Conservation (phyloP, 2,113 vertebrate species). For the Spizaetus ornatus region DNA sequence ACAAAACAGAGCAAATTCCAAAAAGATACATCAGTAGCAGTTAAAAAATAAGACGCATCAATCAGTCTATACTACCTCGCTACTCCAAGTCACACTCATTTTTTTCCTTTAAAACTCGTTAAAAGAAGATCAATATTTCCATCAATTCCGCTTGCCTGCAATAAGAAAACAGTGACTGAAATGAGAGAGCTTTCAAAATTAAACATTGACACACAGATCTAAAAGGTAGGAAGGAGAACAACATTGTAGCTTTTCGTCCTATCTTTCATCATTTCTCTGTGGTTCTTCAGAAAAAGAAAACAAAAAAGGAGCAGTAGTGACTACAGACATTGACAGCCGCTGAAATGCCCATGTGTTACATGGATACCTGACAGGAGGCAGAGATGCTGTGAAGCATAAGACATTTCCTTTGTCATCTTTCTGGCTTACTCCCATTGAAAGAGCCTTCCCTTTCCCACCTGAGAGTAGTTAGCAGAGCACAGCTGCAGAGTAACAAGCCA, state of each 20-base stretch:
- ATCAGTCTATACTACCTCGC: neutral
- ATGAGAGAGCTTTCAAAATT: neutral
- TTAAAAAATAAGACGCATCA: neutral
- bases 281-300: neutral
- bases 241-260: neutral
- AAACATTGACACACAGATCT: neutral
- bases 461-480: neutral
- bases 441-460: neutral
- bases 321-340: rapidly evolving
- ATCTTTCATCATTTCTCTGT: rapidly evolving
- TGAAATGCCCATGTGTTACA: neutral
- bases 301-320: rapidly evolving
- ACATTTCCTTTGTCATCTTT: neutral
- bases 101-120: neutral
- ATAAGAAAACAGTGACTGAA: neutral
- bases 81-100: neutral
- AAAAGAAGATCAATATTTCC: neutral
- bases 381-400: neutral
- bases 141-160: neutral
- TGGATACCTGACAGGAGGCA: neutral
- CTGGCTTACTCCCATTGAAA: neutral
- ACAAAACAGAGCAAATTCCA: neutral
- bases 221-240: neutral
- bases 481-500: neutral
- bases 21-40: rapidly evolving